Conservation (phyloP, 2,797 vertebrate genomes). For the Karalla daura region DNA sequence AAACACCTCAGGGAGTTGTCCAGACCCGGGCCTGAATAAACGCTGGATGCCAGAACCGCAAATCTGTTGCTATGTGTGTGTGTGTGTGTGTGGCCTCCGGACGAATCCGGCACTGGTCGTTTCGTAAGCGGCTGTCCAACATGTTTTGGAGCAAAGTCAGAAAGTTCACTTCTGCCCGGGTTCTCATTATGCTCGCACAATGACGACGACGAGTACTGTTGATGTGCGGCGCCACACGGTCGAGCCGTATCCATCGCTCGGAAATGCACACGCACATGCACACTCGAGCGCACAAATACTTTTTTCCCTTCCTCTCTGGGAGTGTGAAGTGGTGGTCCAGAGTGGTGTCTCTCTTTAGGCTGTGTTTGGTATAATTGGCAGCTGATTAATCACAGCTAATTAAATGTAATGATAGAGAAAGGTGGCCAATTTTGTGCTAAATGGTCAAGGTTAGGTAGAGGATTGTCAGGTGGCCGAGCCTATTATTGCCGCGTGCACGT, state of each 20-base stretch:
- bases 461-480: constrained; percentile 71
- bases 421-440: constrained; percentile 83
- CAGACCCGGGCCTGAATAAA: no score
- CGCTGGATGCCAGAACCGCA: no score
- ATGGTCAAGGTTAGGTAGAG: constrained; percentile 79
- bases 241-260: constrained; percentile 50
- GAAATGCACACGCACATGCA: constrained; percentile 46
- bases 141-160: no score
- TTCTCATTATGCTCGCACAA: constrained; percentile 1
- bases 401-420: constrained; percentile 88
- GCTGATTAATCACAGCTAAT: constrained; percentile 87
- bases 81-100: no score
- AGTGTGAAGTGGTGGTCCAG: constrained; percentile 76
- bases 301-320: constrained; percentile 25
- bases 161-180: constrained; percentile 39
- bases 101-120: no score
- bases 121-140: no score
- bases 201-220: constrained; percentile 9
- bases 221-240: constrained; percentile 38
- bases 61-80: no score
- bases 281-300: constrained; percentile 52
- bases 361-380: constrained; percentile 85
- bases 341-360: constrained; percentile 80
- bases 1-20: no score
- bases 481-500: constrained; percentile 63